A percentile compares a stretch with the other conserved stretches of the same genome.
Conservation (phyloP, 2,888 invertebrate species). For the Idaea biselata region DNA sequence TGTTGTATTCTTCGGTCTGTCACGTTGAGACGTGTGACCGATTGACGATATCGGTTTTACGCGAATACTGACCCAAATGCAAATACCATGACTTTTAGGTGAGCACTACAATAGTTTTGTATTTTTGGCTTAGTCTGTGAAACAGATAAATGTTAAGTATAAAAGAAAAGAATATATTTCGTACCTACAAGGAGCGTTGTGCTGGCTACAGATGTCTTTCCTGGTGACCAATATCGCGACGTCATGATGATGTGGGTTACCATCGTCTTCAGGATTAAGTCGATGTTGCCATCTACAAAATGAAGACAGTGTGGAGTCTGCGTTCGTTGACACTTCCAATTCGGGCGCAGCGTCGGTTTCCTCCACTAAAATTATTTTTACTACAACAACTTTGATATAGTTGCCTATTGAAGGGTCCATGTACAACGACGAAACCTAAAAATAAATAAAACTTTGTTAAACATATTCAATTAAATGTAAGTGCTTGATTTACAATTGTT, state of each 20-base stretch:
- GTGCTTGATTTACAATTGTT: constrained; percentile 2
- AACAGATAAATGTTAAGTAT: constrained; percentile 2
- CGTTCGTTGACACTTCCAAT: constrained; percentile 88
- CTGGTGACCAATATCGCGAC: constrained; percentile 93
- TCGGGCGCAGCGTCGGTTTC: constrained; percentile 82
- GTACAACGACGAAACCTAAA: constrained; percentile 87
- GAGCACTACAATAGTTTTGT: neutral
- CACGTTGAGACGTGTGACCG: constrained; percentile 21
- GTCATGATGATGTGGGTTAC: constrained; percentile 93
- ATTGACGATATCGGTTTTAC: constrained; percentile 20
- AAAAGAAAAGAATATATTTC: constrained; percentile 31
- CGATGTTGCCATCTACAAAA: constrained; percentile 93
- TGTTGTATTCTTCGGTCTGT: constrained; percentile 26
- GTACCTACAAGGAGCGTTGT: constrained; percentile 78
- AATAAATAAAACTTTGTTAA: constrained; percentile 12
- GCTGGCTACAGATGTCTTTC: constrained; percentile 85
- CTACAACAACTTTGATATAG: constrained; percentile 93
- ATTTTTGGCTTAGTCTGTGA: neutral
- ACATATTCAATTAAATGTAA: neutral
- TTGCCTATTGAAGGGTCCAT: constrained; percentile 94
- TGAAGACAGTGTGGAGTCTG: constrained; percentile 89
- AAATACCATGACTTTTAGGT: neutral
- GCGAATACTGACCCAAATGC: constrained; percentile 18
- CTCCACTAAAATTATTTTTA: constrained; percentile 89
- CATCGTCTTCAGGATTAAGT: constrained; percentile 87